phyloP scores from a whole-genome alignment of 2,888 invertebrate species.

The Malacosoma neustria region DNA sequence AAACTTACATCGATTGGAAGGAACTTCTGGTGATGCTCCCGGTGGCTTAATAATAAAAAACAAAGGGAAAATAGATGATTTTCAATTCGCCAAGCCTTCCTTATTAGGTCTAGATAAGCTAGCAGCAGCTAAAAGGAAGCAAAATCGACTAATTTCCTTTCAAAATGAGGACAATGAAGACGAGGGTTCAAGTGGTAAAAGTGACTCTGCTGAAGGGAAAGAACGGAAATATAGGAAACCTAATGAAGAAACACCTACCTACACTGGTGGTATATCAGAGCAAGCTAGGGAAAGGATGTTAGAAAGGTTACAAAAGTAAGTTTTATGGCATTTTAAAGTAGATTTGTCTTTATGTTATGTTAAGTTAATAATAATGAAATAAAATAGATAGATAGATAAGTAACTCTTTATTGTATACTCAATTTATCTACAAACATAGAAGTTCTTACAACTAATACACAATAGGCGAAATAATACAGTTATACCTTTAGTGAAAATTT shows the following conservation, averaged over 20 bases:
- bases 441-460: no score
- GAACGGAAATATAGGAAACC: conserved; percentile 84
- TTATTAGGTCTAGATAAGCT: conserved; percentile 89
- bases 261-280: conserved; percentile 93
- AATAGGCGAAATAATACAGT: no score
- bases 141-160: conserved; percentile 80
- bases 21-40: conserved; percentile 76
- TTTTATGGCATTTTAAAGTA: no score
- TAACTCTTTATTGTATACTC: no score
- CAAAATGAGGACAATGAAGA: conserved; percentile 54
- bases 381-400: no score
- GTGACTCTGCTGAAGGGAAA: conserved; percentile 26
- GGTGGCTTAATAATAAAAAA: conserved; percentile 84
- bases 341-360: no score
- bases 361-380: no score
- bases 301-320: conserved; percentile 75
- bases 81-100: conserved; percentile 86
- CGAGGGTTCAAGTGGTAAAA: conserved; percentile 28
- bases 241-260: conserved; percentile 93
- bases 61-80: conserved; percentile 71
- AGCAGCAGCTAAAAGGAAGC: conserved; percentile 84
- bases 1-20: conserved; percentile 83
- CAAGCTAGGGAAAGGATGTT: conserved; percentile 83
- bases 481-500: no score
- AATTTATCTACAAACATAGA: no score